Conservation (phyloP, 35 echinoderm and acorn worm genomes). For the Ophiothrix spiculata region DNA sequence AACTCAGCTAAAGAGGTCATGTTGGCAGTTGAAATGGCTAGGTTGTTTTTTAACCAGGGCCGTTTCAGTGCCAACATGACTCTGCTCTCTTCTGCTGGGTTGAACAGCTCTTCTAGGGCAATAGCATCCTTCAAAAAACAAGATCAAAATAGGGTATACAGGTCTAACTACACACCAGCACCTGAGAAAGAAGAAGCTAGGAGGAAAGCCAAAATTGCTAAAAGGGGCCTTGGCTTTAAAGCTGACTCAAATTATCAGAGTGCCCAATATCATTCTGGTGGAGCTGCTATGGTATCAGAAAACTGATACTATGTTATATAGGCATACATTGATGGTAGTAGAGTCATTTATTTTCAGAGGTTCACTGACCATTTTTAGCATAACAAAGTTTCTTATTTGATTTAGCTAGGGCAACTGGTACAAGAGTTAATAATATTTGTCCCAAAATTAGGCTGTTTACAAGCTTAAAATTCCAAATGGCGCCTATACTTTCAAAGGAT, state of each 20-base stretch:
- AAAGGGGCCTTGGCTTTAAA: not conserved
- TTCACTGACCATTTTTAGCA: too few relatives aligned
- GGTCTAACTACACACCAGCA: not conserved
- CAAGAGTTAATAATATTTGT: too few relatives aligned
- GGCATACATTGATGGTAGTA: too few relatives aligned
- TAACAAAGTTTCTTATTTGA: too few relatives aligned
- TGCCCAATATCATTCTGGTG: not conserved
- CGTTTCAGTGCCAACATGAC: constrained; percentile 2
- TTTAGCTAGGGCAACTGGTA: too few relatives aligned
- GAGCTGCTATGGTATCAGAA: not conserved
- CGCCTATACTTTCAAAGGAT: too few relatives aligned
- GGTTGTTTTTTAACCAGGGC: constrained; percentile 1
- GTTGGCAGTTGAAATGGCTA: not conserved
- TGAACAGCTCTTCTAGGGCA: not conserved
- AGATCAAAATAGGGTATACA: not conserved
- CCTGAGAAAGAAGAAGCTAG: not conserved
- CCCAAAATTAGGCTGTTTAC: too few relatives aligned
- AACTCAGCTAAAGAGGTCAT: not conserved
- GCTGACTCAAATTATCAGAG: not conserved
- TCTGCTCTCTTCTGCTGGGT: not conserved
- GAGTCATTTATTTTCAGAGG: too few relatives aligned
- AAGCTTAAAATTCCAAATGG: too few relatives aligned
- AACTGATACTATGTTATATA: too few relatives aligned
- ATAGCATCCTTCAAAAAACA: not conserved
- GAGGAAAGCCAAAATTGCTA: not conserved